A percentile compares a stretch with the other conserved stretches of the same genome.
Conservation (phyloP, 2,113 vertebrate genomes). For the Plecturocebus donacophilus region DNA sequence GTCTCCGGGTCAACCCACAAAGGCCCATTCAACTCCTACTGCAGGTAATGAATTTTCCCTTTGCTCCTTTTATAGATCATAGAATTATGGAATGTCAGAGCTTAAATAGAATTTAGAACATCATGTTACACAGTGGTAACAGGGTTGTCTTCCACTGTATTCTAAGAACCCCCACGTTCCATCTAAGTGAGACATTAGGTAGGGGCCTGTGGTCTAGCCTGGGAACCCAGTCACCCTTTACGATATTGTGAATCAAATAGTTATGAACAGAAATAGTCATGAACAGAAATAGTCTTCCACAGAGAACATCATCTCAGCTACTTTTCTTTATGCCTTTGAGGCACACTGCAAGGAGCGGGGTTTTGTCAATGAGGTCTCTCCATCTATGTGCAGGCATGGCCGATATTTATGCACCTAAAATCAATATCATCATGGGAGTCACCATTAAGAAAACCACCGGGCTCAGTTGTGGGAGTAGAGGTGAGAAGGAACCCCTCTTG, state of each 20-base stretch:
- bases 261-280: background rate
- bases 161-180: background rate
- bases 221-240: conserved; percentile 25
- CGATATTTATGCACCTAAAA: background rate
- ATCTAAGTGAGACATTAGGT: background rate
- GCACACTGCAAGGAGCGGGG: background rate
- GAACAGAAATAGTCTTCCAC: background rate
- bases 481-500: background rate
- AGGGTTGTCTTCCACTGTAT: conserved; percentile 5
- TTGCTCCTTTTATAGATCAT: conserved; percentile 29
- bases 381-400: background rate
- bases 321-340: conserved; percentile 8
- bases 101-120: conserved; percentile 34
- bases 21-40: conserved; percentile 45
- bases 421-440: background rate
- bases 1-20: conserved; percentile 67
- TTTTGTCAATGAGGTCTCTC: background rate
- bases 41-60: conserved; percentile 67
- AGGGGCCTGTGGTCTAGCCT: background rate
- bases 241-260: conserved; percentile 12
- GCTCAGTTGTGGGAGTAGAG: background rate
- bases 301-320: background rate
- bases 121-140: background rate
- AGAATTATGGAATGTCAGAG: conserved; percentile 21
- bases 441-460: background rate